Evolutionary conservation across 2,797 vertebrate species (phyloP), one percentile per base, ranked within the genome.

Genomic region (Sebastes taczanowskii): DNA sequence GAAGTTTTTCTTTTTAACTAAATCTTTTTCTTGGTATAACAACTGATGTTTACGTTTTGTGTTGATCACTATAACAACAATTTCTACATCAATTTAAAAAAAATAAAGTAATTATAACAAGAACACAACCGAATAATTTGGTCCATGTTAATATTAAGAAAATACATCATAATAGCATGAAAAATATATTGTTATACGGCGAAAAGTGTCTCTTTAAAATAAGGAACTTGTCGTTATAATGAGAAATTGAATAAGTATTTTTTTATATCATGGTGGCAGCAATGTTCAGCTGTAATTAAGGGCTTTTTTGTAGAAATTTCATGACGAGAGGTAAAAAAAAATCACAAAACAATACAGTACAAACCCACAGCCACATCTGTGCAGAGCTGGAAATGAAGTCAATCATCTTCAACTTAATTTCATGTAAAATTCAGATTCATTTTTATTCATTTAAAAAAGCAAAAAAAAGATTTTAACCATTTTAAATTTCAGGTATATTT

Each of bases 231-330:
- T 14, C 5, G 38, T 42, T 42, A 42, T 38, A 38, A 38, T 42
- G 38, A 42, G 38, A 42, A 42, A 42, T 16, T 14, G 0, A 25
- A 25, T 25, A 38, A 38, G 5, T 38, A 38, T 38, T 38, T 38
- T 38, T 38, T 35, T 38, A 38, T 38, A 38, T 38, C 35, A 38
- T 38, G 35, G 0, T 13, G 0, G 35, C 35, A 38, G 35, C 35
- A 38, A 38, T 13, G 35, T 38, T 38, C 35, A 13, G 38, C 13
- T 42, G 13, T 42, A 42, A 42, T 16, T 42, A 42, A 42, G 56
- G 49, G 20, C 20, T 52, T 52, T 52, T n/a, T 0, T n/a, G 9
- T 53, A n/a, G 52, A 53, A 53, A 7, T 0, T n/a, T 0, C 20
- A 53, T 53, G 4, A 42, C 52, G 52, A 0, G 20, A 53, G 52